phyloP scores from a whole-genome alignment of 2,888 invertebrate species.

The Metopia argyrocephala region DNA sequence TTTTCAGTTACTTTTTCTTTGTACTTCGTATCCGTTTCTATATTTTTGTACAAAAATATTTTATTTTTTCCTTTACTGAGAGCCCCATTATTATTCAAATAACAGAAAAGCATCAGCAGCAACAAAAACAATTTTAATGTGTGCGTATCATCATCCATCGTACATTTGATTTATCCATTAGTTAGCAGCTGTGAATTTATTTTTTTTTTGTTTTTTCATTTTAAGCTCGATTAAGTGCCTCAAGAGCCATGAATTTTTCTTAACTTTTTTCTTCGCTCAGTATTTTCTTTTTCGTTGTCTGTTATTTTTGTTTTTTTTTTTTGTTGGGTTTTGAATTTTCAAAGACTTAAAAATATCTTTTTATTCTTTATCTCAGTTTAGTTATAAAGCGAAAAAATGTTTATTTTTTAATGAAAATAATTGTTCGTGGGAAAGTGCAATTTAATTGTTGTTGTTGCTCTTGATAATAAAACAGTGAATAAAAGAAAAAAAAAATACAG shows the following conservation, averaged over 20 bases:
- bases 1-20: not conserved
- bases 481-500: no score
- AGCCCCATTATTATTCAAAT: slow-evolving; percentile 5
- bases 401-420: no score
- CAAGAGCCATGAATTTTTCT: slow-evolving; percentile 43
- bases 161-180: slow-evolving; percentile 48
- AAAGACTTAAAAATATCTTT: slow-evolving; percentile 13
- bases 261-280: not conserved
- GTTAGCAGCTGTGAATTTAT: slow-evolving; percentile 60
- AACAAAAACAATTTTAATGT: not conserved
- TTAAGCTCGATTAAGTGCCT: slow-evolving; percentile 68
- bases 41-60: no score
- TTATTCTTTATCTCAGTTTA: not conserved
- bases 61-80: not conserved
- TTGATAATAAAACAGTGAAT: no score
- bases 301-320: not conserved
- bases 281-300: not conserved
- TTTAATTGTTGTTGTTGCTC: no score
- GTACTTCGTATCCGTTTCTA: not conserved
- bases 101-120: not conserved
- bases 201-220: no score
- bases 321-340: slow-evolving; percentile 14
- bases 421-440: no score
- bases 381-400: no score
- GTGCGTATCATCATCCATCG: not conserved